Base-by-base conservation (phyloP, 1,140 invertebrate genomes). In the Hypothenemus hampei region DNA sequence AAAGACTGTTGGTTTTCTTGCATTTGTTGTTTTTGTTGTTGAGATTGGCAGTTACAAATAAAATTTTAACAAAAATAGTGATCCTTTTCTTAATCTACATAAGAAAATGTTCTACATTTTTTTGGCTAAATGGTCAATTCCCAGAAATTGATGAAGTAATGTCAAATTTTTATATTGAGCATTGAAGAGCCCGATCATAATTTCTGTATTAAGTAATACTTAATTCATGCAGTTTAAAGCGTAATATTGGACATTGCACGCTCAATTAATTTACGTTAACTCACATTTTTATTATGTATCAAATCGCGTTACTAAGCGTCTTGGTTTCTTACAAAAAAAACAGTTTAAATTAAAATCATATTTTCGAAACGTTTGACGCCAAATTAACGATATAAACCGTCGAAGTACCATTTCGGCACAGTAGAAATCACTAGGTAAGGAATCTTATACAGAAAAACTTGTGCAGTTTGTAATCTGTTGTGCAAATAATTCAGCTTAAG, bases 1-100 rank as follows among this genome's bases (percentile, higher is more conserved):
- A 35, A 48, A 46, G 54, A 47, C n/a, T 48, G 7, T 15, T 40
- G 20, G 26, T 40, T 58, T 19, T 23, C 41, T 46, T 58, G n/a
- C n/a, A 21, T 19, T 50, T 45, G 22, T 31, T 47, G 20, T 22
- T 11, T 20, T 54, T 19, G 40, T 43, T 43, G 20, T 43, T 43
- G 40, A 23, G 40, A 8, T 43, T 43, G 43, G 16, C 4, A 15
- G 43, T 45, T 29, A 13, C 18, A 45, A 45, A 45, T 26, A 45
- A 45, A 45, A 29, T 21, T 22, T 43, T 10, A 39, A 39, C 10
- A 16, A 39, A 39, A 39, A 39, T 39, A 31, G 13, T 1, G 10
- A 31, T 11, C 10, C 26, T 31, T 13, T 31, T 31, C 13, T 31
- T 31, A 11, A 1, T 31, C 26, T 31, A 13, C 26, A 13, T 11